Conservation (phyloP, 1,140 invertebrate species). For the Metopolophium dirhodum region DNA sequence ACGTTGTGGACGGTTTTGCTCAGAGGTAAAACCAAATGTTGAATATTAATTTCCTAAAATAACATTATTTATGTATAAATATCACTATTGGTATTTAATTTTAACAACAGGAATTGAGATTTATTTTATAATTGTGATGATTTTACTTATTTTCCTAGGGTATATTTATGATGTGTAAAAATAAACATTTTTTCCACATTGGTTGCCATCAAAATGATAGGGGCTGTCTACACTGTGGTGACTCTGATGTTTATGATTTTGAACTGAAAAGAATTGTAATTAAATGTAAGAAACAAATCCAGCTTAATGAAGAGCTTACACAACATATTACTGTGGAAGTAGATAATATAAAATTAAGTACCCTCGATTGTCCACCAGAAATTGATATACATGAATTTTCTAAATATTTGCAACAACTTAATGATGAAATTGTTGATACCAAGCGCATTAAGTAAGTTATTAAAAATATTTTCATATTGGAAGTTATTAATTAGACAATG, state of each 20-base stretch:
- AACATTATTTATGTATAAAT: background rate
- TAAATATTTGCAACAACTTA: conserved; percentile 36
- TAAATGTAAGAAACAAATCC: background rate
- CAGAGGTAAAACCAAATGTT: conserved; percentile 71
- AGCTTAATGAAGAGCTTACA: background rate
- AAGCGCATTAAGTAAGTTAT: conserved; percentile 22
- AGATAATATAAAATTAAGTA: conserved; percentile 18
- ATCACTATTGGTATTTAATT: background rate
- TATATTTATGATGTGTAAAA: conserved; percentile 56
- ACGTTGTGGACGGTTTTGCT: conserved; percentile 88
- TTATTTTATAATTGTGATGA: background rate
- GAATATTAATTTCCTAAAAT: background rate
- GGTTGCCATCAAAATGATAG: conserved; percentile 46
- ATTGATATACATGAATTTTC: background rate
- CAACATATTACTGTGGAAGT: background rate
- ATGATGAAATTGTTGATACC: background rate
- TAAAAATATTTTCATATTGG: background rate
- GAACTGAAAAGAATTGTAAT: conserved; percentile 27
- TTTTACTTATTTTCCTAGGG: conserved; percentile 21
- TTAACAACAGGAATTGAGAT: background rate
- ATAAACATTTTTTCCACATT: conserved; percentile 52
- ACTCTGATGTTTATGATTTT: conserved; percentile 1
- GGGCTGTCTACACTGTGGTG: conserved; percentile 45
- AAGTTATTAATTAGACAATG: background rate
- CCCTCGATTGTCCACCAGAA: conserved; percentile 37